These are phyloP conservation scores for Acromyrmex echinatior DNA, from an alignment of 1,140 invertebrate genomes.

Conservation along the genomic window DNA sequence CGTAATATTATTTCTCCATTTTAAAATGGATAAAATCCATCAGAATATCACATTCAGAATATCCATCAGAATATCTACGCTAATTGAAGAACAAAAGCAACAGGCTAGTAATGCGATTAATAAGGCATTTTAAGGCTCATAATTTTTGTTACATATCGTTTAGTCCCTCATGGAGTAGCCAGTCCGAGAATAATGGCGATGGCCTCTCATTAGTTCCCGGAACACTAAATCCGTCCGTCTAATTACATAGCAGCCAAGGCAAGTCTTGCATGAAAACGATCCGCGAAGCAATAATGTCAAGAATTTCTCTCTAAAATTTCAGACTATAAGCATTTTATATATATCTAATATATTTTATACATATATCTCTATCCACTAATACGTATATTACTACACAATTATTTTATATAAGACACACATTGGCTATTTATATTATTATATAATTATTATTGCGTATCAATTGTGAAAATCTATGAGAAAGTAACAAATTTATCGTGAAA, in stretches of 20 bases:
- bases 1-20: not conserved
- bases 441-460: not conserved
- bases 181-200: slow-evolving; percentile 40
- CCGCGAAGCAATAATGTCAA: not conserved
- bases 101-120: slow-evolving; percentile 3
- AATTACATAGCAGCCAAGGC: slow-evolving; percentile 30
- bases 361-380: not conserved
- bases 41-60: not conserved
- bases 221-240: slow-evolving; percentile 40
- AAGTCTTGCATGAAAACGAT: slow-evolving; percentile 23
- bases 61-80: not conserved
- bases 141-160: slow-evolving; percentile 31
- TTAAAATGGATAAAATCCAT: not conserved
- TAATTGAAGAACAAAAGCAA: slow-evolving; percentile 24
- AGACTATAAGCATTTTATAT: slow-evolving; percentile 1
- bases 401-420: not conserved
- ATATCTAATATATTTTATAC: too few species aligned
- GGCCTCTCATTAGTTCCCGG: slow-evolving; percentile 42
- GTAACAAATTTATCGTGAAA: not conserved
- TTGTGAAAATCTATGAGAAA: not conserved
- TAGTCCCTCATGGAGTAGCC: not conserved
- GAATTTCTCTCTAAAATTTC: not conserved
- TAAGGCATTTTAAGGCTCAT: not conserved
- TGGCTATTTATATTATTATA: not conserved
- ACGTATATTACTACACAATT: not conserved